Evolutionary conservation across 1,140 invertebrate genomes (phyloP).

Genomic region (Spodoptera litura): DNA sequence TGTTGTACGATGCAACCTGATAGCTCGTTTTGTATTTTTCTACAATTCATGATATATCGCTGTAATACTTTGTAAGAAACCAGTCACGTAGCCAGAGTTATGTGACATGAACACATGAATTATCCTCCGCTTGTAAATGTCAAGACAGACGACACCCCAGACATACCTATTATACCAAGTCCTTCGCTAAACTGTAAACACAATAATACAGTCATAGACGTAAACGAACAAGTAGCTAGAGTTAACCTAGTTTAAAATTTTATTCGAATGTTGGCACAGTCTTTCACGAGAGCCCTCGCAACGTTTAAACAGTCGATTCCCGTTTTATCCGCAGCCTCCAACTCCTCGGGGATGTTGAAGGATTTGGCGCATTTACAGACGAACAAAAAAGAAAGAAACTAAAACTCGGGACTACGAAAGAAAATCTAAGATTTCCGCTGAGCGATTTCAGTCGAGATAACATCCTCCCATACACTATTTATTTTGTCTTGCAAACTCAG

Average conservation of each 20-base stretch:
- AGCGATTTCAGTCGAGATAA: conserved; percentile 51
- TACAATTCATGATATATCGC: conserved; percentile 53
- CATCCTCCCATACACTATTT: conserved; percentile 56
- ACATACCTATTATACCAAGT: conserved; percentile 12
- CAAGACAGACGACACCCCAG: conserved; percentile 13
- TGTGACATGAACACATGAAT: conserved; percentile 44
- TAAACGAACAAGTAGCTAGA: not conserved
- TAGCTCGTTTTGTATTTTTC: conserved; percentile 52
- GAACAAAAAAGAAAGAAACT: conserved; percentile 57
- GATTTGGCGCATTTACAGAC: conserved; percentile 71
- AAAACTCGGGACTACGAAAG: conserved; percentile 55
- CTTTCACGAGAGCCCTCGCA: conserved; percentile 63
- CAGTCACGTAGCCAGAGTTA: conserved; percentile 43
- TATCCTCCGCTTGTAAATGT: conserved; percentile 33
- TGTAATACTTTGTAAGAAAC: conserved; percentile 43
- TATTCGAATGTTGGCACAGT: conserved; percentile 65
- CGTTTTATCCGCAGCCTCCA: conserved; percentile 64
- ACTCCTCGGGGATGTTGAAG: conserved; percentile 70
- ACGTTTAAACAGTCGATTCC: conserved; percentile 70
- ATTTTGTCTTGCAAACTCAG: conserved; percentile 57
- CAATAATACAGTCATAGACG: not conserved
- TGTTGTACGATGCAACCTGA: conserved; percentile 63
- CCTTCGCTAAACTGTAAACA: conserved; percentile 15
- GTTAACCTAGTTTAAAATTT: conserved; percentile 63
- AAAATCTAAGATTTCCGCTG: conserved; percentile 58